Evolutionary conservation across 2,113 vertebrate genomes (phyloP).

Genomic region (Theristicus caerulescens): DNA sequence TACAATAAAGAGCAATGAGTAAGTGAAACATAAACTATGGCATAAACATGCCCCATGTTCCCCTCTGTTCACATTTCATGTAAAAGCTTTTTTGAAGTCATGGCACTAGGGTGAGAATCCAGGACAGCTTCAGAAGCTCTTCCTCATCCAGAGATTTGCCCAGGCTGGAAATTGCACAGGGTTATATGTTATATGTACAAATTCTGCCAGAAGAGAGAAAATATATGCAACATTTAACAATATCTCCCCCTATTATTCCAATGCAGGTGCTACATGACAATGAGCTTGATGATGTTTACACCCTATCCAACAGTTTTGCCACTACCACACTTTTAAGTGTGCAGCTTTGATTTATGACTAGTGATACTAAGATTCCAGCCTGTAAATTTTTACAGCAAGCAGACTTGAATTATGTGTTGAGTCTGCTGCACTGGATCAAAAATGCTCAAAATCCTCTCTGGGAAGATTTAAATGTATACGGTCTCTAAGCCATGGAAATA

Average conservation of each 20-base stretch:
- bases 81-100: neutral
- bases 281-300: slow-evolving; percentile 39
- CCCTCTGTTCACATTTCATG: neutral
- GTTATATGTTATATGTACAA: neutral
- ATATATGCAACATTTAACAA: neutral
- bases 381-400: slow-evolving; percentile 64
- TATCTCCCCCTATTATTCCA: neutral
- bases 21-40: neutral
- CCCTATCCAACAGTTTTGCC: slow-evolving; percentile 19
- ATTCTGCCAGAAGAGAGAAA: neutral
- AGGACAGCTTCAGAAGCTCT: neutral
- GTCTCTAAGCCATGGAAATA: slow-evolving; percentile 64
- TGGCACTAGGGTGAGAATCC: neutral
- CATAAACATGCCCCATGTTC: neutral
- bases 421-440: slow-evolving; percentile 53
- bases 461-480: slow-evolving; percentile 61
- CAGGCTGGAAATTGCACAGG: neutral
- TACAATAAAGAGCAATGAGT: slow-evolving; percentile 46
- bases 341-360: slow-evolving; percentile 54
- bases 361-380: slow-evolving; percentile 30
- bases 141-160: neutral
- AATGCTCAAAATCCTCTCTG: slow-evolving; percentile 46
- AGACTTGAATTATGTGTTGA: slow-evolving; percentile 58
- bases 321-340: slow-evolving; percentile 24
- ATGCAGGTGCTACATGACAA: neutral